Base-by-base conservation (phyloP, 1,140 invertebrate species). In the Calycopis cecrops region DNA sequence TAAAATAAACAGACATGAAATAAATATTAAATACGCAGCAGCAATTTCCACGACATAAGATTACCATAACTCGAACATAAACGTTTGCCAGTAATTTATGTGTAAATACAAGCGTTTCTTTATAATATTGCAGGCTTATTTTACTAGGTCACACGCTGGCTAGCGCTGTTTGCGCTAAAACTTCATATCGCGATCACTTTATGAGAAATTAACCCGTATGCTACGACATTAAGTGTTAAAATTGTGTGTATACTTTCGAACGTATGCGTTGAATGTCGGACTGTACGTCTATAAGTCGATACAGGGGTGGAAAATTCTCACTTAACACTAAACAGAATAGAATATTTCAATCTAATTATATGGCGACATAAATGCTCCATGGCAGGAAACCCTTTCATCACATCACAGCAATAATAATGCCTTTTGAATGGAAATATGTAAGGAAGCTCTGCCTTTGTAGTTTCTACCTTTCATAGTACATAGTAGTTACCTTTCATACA, bases 131-230 rank as follows among this genome's bases (percentile, higher is more conserved):
- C 60, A 44, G 55, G 65, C 63, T 61, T 71, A 72, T 66, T 71
- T 75, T 73, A 79, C 64, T 79, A 63, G 76, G 76, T 77, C 74
- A 73, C 62, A 71, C 55, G 62, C 56, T 56, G 59, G 48, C 53
- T 56, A 59, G 55, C 49, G 51, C 44, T 64, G 52, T 63, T 58
- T 50, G 50, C 44, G 61, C 56, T 56, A 34, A 52, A 55, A 35
- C 34, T 51, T 49, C 21, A 37, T 40, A 44, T 51, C 33, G n/a
- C 40, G 6, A 28, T 2, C 6, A 28, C 2, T 2, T 28, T 28
- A 28, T 2, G 21, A 28, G 2, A 44, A 44, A 44, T 3, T 44
- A 17, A 44, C 40, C 40, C 16, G 3, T 44, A 17, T 18, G 8
- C 40, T 1, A 9, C 8, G 9, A 9, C 1, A 9, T 16, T 16